Percentiles rank a stretch among this genome's conserved stretches.
Conservation (phyloP, 2,113 vertebrate genomes). For the Miniopterus natalensis region DNA sequence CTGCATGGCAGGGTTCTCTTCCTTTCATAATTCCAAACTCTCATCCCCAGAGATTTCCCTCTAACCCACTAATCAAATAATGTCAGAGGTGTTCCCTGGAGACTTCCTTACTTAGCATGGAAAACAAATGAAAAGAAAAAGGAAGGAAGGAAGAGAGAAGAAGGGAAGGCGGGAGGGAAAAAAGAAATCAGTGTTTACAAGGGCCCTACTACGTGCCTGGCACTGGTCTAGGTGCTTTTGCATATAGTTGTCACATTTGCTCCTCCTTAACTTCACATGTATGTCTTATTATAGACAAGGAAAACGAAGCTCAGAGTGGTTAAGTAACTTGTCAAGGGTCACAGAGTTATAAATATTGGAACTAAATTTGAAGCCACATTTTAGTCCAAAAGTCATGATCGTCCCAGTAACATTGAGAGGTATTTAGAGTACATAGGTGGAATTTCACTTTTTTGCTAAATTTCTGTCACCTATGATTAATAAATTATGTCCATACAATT, state of each 20-base stretch:
- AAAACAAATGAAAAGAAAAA: neutral
- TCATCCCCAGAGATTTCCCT: neutral
- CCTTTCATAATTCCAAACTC: neutral
- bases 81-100: neutral
- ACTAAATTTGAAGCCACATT: neutral
- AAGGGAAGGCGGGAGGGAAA: neutral
- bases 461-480: neutral
- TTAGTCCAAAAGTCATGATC: neutral
- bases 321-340: neutral
- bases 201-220: accelerated
- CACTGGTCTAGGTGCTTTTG: neutral
- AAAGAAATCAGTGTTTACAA: neutral
- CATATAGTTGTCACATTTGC: too few species aligned
- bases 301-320: neutral
- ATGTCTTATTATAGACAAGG: neutral
- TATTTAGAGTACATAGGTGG: neutral
- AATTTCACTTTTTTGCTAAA: neutral
- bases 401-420: neutral
- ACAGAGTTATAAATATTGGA: neutral
- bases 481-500: neutral
- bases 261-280: neutral
- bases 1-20: neutral
- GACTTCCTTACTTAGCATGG: neutral
- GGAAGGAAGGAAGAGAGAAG: neutral
- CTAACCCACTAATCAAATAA: neutral